Conservation (phyloP, 2,888 invertebrate genomes). For the Euspilapteryx auroguttella region DNA sequence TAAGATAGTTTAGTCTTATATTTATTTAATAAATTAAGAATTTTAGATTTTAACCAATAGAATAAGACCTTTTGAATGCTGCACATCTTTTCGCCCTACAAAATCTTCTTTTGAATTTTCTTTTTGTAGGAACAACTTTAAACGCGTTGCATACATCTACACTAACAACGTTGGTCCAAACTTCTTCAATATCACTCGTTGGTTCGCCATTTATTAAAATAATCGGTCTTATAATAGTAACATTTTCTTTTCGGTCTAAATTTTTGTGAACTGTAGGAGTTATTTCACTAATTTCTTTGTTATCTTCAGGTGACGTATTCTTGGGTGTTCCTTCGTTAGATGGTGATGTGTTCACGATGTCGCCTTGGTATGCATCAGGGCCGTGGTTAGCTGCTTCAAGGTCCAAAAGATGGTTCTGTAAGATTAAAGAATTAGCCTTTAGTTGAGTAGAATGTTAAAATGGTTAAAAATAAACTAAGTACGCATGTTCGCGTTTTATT, state of each 20-base stretch:
- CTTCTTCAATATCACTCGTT: constrained; percentile 40
- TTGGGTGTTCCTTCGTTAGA: constrained; percentile 28
- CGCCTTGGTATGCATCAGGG: no score
- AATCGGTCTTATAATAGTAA: constrained; percentile 25
- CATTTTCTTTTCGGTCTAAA: no score
- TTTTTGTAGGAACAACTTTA: constrained; percentile 25
- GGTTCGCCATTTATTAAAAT: constrained; percentile 44
- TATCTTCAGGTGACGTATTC: constrained; percentile 17
- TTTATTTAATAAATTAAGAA: no score
- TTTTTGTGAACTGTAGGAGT: no score
- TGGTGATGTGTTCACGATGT: no score
- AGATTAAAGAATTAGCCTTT: no score
- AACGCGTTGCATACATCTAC: constrained; percentile 8
- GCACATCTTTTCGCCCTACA: constrained; percentile 32
- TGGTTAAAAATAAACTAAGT: no score
- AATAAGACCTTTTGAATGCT: constrained; percentile 43
- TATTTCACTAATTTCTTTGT: not conserved
- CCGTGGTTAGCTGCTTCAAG: no score
- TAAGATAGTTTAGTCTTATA: no score
- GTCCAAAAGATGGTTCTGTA: no score
- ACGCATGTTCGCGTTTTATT: no score
- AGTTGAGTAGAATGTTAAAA: no score
- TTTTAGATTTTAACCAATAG: constrained; percentile 43
- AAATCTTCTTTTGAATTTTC: constrained; percentile 35
- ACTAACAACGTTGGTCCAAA: constrained; percentile 6